A percentile compares a stretch with the other conserved stretches of the same genome.
These are phyloP conservation scores for Lucifuga dentata DNA, from an alignment of 2,113 vertebrate species.

Conservation along the genomic window DNA sequence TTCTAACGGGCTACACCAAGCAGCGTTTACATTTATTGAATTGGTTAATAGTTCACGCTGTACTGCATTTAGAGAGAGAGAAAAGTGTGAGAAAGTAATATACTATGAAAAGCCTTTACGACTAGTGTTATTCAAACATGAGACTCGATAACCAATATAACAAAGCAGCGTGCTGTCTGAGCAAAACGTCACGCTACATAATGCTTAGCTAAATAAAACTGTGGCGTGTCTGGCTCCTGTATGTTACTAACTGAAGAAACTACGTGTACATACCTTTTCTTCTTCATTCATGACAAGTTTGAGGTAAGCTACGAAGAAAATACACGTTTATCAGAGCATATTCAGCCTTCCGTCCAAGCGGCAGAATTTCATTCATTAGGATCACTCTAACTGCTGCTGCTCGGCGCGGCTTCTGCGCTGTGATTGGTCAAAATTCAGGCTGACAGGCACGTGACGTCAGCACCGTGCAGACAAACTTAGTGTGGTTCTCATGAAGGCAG, in stretches of 20 bases:
- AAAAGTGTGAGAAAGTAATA: too few species aligned
- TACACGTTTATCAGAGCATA: not conserved
- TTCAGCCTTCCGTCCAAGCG: not conserved
- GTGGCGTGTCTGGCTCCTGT: not conserved
- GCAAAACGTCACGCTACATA: too few species aligned
- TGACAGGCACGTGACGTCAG: not conserved
- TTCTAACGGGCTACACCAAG: too few species aligned
- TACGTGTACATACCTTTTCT: constrained; percentile 19
- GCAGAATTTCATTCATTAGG: rapidly evolving
- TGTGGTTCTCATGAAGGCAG: not conserved
- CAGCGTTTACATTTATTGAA: too few species aligned
- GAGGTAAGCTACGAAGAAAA: not conserved
- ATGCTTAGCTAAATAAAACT: not conserved
- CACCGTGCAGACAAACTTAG: constrained; percentile 31
- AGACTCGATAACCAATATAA: too few species aligned
- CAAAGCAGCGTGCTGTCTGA: too few species aligned
- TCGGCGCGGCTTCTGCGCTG: constrained; percentile 5
- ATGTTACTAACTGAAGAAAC: not conserved
- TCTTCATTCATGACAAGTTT: constrained; percentile 40
- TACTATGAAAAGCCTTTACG: too few species aligned
- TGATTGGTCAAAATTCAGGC: constrained; percentile 38
- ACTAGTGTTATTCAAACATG: too few species aligned
- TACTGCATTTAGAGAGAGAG: too few species aligned
- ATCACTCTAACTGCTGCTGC: not conserved
- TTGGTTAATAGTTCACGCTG: too few species aligned